Conservation (phyloP, 2,113 vertebrate genomes). For the Poeciliopsis turrubarensis region DNA sequence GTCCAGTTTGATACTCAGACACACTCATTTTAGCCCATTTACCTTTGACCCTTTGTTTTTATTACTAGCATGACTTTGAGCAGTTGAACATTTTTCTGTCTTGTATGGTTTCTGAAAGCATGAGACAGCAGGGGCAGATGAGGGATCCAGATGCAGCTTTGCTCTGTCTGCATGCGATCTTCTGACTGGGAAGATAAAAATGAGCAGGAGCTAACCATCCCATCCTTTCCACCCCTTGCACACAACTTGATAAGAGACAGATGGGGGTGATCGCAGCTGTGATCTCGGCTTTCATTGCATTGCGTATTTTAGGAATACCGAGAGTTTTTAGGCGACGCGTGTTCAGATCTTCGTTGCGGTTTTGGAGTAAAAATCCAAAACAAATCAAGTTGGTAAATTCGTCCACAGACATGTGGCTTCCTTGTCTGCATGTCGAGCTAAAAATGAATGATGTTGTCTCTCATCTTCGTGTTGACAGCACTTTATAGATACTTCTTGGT, state of each 20-base stretch:
- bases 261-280: slow-evolving; percentile 21
- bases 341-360: neutral
- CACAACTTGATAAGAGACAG: slow-evolving; percentile 39
- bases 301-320: slow-evolving; percentile 7
- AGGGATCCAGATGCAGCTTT: slow-evolving; percentile 64
- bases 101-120: slow-evolving; percentile 36
- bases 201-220: slow-evolving; percentile 25
- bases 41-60: neutral
- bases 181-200: slow-evolving; percentile 63
- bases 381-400: neutral
- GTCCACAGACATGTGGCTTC: too few relatives aligned
- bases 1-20: neutral
- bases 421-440: too few relatives aligned
- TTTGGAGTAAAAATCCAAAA: neutral
- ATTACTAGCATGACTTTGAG: neutral
- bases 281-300: slow-evolving; percentile 11
- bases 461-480: neutral
- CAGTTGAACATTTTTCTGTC: neutral
- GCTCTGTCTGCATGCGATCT: slow-evolving; percentile 44
- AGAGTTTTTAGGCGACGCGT: neutral
- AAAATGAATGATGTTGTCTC: neutral
- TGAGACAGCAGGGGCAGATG: slow-evolving; percentile 46
- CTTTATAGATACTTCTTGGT: neutral
- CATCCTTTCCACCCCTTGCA: slow-evolving; percentile 36
- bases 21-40: neutral